Conservation (phyloP, 1,140 invertebrate genomes). For the Nomia melanderi region DNA sequence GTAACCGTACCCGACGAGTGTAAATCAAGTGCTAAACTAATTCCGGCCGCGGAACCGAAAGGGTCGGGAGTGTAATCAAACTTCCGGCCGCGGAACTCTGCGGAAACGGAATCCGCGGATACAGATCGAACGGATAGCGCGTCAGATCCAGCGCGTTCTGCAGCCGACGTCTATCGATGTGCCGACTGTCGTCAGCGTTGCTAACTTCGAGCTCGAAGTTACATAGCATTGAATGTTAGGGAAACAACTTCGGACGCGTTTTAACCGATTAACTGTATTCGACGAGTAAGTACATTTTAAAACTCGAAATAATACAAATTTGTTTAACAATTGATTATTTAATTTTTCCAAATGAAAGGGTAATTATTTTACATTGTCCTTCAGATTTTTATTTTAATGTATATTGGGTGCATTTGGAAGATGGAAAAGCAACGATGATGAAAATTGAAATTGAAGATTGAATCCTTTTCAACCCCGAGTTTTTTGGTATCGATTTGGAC, state of each 20-base stretch:
- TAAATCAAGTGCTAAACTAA: conserved; percentile 61
- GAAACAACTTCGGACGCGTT: neutral
- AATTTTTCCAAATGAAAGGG: too few relatives aligned
- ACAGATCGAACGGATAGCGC: conserved; percentile 24
- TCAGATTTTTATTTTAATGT: too few relatives aligned
- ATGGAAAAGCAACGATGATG: too few relatives aligned
- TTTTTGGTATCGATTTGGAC: too few relatives aligned
- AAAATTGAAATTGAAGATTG: too few relatives aligned
- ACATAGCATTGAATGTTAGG: neutral
- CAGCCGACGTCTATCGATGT: conserved; percentile 39
- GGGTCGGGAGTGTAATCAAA: conserved; percentile 59
- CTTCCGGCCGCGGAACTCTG: conserved; percentile 50
- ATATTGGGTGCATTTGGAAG: too few relatives aligned
- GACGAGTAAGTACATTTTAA: neutral
- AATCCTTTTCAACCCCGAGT: too few relatives aligned
- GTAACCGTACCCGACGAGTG: conserved; percentile 19
- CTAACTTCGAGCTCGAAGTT: conserved; percentile 24
- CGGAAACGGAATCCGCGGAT: conserved; percentile 52
- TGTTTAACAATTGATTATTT: too few relatives aligned
- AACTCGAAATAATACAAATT: too few relatives aligned
- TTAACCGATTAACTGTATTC: neutral
- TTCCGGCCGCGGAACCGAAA: conserved; percentile 36
- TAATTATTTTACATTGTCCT: too few relatives aligned
- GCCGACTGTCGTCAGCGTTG: conserved; percentile 47
- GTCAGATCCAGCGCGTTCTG: conserved; percentile 18